These are phyloP conservation scores for Corydoras maculifer DNA, from an alignment of 2,113 vertebrate species.

Conservation along the genomic window DNA sequence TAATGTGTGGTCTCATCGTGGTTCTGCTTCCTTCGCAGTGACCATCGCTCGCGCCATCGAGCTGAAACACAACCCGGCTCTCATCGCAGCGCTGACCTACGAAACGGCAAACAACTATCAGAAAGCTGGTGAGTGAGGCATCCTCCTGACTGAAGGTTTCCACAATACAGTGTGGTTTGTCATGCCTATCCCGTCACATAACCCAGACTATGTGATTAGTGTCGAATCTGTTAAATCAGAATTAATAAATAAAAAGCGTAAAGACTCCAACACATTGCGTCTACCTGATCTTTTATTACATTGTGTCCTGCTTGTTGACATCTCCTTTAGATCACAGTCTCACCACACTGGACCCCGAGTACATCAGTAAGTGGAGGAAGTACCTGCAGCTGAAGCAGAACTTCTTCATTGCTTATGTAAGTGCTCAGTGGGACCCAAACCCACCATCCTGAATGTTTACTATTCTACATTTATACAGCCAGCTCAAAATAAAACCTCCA, in stretches of 20 bases:
- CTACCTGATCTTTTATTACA: too few relatives aligned
- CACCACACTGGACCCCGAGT: slow-evolving; percentile 86
- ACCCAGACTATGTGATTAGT: too few relatives aligned
- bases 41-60: slow-evolving; percentile 97
- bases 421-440: slow-evolving; percentile 43
- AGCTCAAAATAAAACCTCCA: too few relatives aligned
- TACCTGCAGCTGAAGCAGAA: slow-evolving; percentile 90
- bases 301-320: too few relatives aligned
- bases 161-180: too few relatives aligned
- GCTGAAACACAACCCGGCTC: slow-evolving; percentile 84
- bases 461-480: too few relatives aligned
- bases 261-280: too few relatives aligned
- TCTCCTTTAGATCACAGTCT: slow-evolving; percentile 74
- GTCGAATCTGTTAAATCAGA: too few relatives aligned
- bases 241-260: too few relatives aligned
- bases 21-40: slow-evolving; percentile 61
- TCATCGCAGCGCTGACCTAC: slow-evolving; percentile 85
- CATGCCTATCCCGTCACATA: too few relatives aligned
- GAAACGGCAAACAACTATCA: slow-evolving; percentile 97
- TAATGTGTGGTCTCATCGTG: background rate
- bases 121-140: slow-evolving; percentile 72
- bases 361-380: slow-evolving; percentile 92
- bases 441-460: too few relatives aligned
- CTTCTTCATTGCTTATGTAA: slow-evolving; percentile 97
- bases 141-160: too few relatives aligned